Percentiles rank a stretch among this genome's conserved stretches.
phyloP scores from a whole-genome alignment of 2,888 invertebrate species.

The Drosophila hamatofila region DNA sequence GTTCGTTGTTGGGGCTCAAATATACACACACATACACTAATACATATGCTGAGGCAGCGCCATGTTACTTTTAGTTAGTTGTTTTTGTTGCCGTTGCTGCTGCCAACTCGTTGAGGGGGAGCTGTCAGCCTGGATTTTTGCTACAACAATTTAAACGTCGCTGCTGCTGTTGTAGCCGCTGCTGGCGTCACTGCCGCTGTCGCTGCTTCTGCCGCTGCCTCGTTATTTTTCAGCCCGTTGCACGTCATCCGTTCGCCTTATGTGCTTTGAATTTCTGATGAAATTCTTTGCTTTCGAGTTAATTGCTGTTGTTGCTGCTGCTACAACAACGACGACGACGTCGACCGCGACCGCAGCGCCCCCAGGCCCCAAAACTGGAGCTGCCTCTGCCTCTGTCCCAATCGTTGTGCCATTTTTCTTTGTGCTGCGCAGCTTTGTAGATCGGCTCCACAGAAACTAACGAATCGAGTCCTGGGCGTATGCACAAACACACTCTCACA shows the following conservation, averaged over 20 bases:
- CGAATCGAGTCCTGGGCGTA: constrained; percentile 56
- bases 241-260: constrained; percentile 73
- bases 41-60: constrained; percentile 55
- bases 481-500: constrained; percentile 25
- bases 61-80: constrained; percentile 75
- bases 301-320: constrained; percentile 64
- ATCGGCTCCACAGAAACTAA: constrained; percentile 60
- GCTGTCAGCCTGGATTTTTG: constrained; percentile 81
- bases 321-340: constrained; percentile 9
- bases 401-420: constrained; percentile 78
- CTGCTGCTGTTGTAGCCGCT: constrained; percentile 50
- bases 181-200: constrained; percentile 35
- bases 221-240: constrained; percentile 71
- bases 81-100: constrained; percentile 15
- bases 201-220: constrained; percentile 29
- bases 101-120: constrained; percentile 66
- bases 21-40: constrained; percentile 31
- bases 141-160: constrained; percentile 63
- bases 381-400: constrained; percentile 48
- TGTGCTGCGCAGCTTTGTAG: constrained; percentile 69
- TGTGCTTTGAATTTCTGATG: constrained; percentile 82
- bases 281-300: constrained; percentile 82
- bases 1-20: constrained; percentile 53
- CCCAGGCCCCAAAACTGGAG: constrained; percentile 36
- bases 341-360: constrained; percentile 23